Evolutionary conservation across 2,113 vertebrate genomes (phyloP).

Genomic region (Pterocles orientalis): DNA sequence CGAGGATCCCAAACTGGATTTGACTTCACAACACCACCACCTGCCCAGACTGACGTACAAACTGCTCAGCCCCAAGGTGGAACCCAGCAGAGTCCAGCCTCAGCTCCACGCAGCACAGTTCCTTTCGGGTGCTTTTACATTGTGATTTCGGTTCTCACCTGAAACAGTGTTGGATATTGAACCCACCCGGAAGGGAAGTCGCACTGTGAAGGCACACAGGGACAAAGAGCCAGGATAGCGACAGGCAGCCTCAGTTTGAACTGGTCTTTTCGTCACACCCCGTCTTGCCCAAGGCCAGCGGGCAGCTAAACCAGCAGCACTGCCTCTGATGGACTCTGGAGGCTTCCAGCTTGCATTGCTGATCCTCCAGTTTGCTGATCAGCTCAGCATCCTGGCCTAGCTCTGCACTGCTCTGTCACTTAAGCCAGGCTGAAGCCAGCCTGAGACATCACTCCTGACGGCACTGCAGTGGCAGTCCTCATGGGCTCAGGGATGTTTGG

Average conservation of each 20-base stretch:
- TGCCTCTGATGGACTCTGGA: too few species aligned
- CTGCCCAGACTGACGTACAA: not conserved
- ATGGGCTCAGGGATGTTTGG: not conserved
- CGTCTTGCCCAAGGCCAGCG: too few species aligned
- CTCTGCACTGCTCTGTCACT: not conserved
- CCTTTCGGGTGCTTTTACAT: not conserved
- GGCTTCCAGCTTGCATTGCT: too few species aligned
- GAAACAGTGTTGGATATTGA: not conserved
- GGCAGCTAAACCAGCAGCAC: too few species aligned
- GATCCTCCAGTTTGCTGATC: not conserved
- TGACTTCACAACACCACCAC: not conserved
- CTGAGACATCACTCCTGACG: not conserved
- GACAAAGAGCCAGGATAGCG: not conserved
- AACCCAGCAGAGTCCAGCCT: not conserved
- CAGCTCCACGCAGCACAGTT: not conserved
- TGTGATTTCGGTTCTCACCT: not conserved
- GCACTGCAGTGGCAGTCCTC: too few species aligned
- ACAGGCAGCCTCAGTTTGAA: not conserved
- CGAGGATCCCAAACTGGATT: not conserved
- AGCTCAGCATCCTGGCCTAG: not conserved
- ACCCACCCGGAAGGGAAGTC: not conserved
- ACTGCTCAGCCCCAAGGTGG: not conserved
- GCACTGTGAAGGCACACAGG: rapidly evolving
- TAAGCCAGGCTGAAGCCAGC: not conserved
- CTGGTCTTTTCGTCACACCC: not conserved